Evolutionary conservation across 2,888 invertebrate species (phyloP).

Genomic region (Agonopterix subpropinquella): DNA sequence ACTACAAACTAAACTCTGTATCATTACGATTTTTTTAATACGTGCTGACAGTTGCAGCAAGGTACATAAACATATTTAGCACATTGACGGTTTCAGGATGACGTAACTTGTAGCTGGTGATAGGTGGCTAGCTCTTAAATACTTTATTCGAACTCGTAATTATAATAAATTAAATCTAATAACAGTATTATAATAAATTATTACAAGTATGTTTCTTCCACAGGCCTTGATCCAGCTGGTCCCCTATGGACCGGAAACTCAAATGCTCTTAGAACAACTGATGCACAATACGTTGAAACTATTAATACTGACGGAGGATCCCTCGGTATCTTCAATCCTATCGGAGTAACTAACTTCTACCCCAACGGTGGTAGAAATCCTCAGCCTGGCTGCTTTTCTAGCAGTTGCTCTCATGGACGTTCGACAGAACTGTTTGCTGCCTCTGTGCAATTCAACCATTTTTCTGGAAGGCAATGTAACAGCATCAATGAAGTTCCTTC

Average conservation of each 20-base stretch:
- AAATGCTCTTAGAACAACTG: conserved; percentile 26
- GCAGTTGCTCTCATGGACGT: conserved; percentile 46
- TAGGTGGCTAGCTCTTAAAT: too few relatives aligned
- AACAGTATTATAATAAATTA: too few relatives aligned
- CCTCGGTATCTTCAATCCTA: conserved; percentile 35
- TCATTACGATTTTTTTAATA: too few relatives aligned
- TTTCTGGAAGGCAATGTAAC: conserved; percentile 34
- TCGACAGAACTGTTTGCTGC: conserved; percentile 37
- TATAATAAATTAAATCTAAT: too few relatives aligned
- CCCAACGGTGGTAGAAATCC: conserved; percentile 46
- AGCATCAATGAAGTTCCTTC: conserved; percentile 20
- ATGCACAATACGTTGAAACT: conserved; percentile 42
- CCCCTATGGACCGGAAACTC: conserved; percentile 35
- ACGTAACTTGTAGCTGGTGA: too few relatives aligned
- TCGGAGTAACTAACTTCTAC: conserved; percentile 44
- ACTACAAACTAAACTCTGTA: too few relatives aligned
- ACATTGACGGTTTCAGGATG: too few relatives aligned
- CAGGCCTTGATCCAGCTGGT: conserved; percentile 52
- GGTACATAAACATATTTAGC: too few relatives aligned
- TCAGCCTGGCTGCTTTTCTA: conserved; percentile 45
- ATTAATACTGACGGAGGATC: conserved; percentile 48
- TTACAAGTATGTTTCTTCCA: too few relatives aligned
- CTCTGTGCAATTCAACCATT: conserved; percentile 34
- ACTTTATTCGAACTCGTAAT: too few relatives aligned
- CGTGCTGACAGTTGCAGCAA: too few relatives aligned